Conservation (phyloP, 1,140 invertebrate genomes). For the Lithobius niger region DNA sequence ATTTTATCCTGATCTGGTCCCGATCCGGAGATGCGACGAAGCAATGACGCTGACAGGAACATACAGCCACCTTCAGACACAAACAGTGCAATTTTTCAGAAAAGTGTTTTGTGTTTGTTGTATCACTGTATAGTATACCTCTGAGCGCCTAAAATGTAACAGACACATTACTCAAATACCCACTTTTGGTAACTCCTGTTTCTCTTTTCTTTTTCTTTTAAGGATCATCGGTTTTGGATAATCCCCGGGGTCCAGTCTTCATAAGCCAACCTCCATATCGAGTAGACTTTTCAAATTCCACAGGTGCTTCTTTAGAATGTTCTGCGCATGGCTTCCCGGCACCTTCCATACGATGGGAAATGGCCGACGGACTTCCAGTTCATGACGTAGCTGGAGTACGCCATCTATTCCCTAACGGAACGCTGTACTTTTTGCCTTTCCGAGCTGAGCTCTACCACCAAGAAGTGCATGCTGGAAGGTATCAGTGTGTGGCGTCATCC, state of each 20-base stretch:
- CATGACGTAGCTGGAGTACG: constrained; percentile 75
- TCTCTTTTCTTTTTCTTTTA: neutral
- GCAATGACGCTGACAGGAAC: too few species aligned
- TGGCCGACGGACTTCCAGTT: constrained; percentile 70
- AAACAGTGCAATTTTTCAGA: too few species aligned
- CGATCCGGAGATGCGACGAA: too few species aligned
- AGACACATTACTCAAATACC: too few species aligned
- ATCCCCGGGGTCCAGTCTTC: constrained; percentile 60
- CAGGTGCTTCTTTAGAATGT: constrained; percentile 81
- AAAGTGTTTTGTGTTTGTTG: too few species aligned
- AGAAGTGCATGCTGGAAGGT: constrained; percentile 27
- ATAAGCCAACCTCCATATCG: constrained; percentile 78
- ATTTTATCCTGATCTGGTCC: too few species aligned
- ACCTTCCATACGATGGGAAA: constrained; percentile 84
- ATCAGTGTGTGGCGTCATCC: constrained; percentile 29
- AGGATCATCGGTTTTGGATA: neutral
- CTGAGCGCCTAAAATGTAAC: too few species aligned
- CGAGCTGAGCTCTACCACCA: constrained; percentile 21
- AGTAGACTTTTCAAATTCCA: constrained; percentile 85
- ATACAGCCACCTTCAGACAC: too few species aligned
- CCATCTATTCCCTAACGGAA: constrained; percentile 44
- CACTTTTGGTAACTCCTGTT: too few species aligned
- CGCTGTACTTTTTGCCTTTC: constrained; percentile 31
- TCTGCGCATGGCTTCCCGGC: constrained; percentile 76
- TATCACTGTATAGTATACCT: too few species aligned